Conservation (phyloP, 2,888 invertebrate genomes). For the Pyrgus malvae region DNA sequence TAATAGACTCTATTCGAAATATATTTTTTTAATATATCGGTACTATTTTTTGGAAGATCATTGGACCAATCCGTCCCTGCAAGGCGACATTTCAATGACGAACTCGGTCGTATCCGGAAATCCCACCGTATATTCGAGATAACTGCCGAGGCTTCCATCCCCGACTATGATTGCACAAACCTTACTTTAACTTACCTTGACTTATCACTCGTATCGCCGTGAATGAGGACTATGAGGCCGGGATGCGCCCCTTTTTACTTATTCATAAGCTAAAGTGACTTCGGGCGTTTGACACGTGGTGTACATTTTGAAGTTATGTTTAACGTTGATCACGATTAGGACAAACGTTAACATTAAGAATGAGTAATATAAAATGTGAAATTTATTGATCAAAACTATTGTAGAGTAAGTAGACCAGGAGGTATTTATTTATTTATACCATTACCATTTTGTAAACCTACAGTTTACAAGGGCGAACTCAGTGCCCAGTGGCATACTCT, state of each 20-base stretch:
- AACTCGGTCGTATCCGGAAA: constrained; percentile 42
- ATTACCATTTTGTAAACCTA: too few relatives aligned
- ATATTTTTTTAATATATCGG: too few relatives aligned
- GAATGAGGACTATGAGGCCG: constrained; percentile 1
- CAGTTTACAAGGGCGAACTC: too few relatives aligned
- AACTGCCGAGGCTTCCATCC: constrained; percentile 9
- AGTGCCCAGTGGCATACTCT: too few relatives aligned
- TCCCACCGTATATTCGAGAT: constrained; percentile 25
- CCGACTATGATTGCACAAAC: constrained; percentile 32
- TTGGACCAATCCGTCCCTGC: constrained; percentile 46
- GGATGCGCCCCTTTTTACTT: constrained; percentile 16
- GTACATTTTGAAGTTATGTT: neutral
- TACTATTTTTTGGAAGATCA: too few relatives aligned
- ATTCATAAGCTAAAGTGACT: neutral
- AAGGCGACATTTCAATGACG: constrained; percentile 56
- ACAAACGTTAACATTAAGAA: too few relatives aligned
- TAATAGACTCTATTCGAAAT: too few relatives aligned
- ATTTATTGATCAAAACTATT: too few relatives aligned
- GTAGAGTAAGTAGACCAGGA: too few relatives aligned
- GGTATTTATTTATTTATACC: too few relatives aligned
- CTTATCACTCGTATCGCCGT: constrained; percentile 5
- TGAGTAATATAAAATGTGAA: too few relatives aligned
- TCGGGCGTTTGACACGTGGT: neutral
- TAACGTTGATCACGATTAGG: too few relatives aligned
- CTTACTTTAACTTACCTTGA: constrained; percentile 17